Evolutionary conservation across 2,797 vertebrate species (phyloP), one percentile per base, ranked within the genome.

Genomic region (Thalassophryne amazonica): DNA sequence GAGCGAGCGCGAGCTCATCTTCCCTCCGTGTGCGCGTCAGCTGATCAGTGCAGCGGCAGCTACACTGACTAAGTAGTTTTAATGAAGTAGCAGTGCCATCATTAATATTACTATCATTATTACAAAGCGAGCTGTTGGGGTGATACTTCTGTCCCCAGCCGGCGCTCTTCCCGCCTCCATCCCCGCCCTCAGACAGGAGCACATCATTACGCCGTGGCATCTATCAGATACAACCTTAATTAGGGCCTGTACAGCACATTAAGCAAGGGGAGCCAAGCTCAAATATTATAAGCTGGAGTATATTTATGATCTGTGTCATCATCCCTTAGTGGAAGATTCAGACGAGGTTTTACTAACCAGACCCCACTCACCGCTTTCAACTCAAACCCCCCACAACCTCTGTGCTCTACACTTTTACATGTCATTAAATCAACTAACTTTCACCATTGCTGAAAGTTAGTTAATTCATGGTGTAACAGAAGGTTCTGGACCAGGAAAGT

Each of bases 231-330:
- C 58, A n/a, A 83, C 74, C 88, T 89, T 92, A 92, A 91, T 91
- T 90, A 91, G 88, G 84, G 85, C 80, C 73, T 63, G 86, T 86
- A 84, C 84, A 86, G 89, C 86, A 88, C 89, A 91, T 91, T 90
- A 89, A 86, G 86, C 85, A 82, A 68, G 67, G 83, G 80, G 85
- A 87, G 86, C 84, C 78, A 65, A 81, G 73, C 86, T 92, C 76
- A 90, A 92, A 92, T 91, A 92, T 91, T 91, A 92, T 92, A 88
- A 87, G 85, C 80, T 88, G 83, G 83, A 84, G 76, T 89, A 82
- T 91, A 91, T 92, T 90, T 91, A 91, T 92, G 86, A 90, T 85
- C 86, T 84, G 67, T 86, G 80, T 89, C 86, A 86, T 85, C 78
- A 88, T 86, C 76, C 73, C 76, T 86, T 81, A 84, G 78, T 78